Base-by-base conservation (phyloP, 2,888 invertebrate species). In the Mesoligia furuncula region DNA sequence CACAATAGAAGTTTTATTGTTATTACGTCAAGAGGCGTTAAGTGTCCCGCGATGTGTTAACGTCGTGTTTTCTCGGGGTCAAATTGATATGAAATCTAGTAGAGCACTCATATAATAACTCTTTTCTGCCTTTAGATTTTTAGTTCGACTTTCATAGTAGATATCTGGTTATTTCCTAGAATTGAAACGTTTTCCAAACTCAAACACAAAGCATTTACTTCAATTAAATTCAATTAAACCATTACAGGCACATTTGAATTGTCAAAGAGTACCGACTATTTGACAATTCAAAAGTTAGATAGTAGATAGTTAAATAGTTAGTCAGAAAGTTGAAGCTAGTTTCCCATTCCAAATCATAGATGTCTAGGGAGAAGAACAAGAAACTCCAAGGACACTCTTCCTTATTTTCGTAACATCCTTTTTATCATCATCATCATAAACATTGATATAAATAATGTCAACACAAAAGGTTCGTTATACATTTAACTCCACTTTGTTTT, bases 401-500 rank as follows among this genome's bases (percentile, higher is more conserved):
- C 39, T n/a, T 24, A 48, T 11, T n/a, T 59, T 20, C 11, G n/a
- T 51, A 57, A 15, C 7, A 42, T 15, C 1, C 17, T 74, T 48
- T 73, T 31, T 3, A 20, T 80, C 31, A 64, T 39, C 17, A 39
- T 75, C 6, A 61, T 45, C 8, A 39, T 66, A 8, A 54, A 24
- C 17, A 24, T 17, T 59, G 6, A 51, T 69, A 45, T 64, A 36
- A 64, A 68, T 64, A 69, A 59, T 57, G 17, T 67, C 31, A 31
- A 48, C 39, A 48, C 39, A 59, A 77, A 64, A 71, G 65, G 62
- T 42, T 59, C 31, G 24, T 82, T 48, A 73, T 24, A 75, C 65
- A 83, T 75, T 73, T 66, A 73, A 51, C n/a, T 61, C 59, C 36
- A 75, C 39, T 79, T 73, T 86, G 64, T 86, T 86, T 71, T 75